These are phyloP conservation scores for Cheilosia pagana DNA, from an alignment of 2,888 invertebrate genomes.

Conservation along the genomic window DNA sequence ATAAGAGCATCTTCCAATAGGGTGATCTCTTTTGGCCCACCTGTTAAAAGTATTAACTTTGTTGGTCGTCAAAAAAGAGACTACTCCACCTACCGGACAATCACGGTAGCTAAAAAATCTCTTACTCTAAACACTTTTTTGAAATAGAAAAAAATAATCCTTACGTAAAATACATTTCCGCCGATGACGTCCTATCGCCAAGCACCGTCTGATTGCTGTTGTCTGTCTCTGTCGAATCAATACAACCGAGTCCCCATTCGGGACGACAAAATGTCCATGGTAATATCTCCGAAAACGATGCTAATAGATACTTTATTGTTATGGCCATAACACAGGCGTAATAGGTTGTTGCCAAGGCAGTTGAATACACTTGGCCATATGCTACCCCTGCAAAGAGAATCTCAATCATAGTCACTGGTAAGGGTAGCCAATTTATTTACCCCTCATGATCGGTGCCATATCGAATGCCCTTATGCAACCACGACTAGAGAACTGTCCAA, in stretches of 20 bases:
- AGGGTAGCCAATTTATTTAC: slow-evolving; percentile 81
- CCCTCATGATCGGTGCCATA: slow-evolving; percentile 88
- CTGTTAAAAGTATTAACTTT: no score
- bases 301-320: slow-evolving; percentile 86
- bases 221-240: slow-evolving; percentile 78
- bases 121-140: not conserved
- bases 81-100: no score
- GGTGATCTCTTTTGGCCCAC: no score
- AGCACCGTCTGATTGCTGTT: slow-evolving; percentile 66
- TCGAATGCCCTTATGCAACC: slow-evolving; percentile 88
- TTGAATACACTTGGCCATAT: slow-evolving; percentile 85
- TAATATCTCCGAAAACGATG: slow-evolving; percentile 85
- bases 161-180: slow-evolving; percentile 83
- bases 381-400: slow-evolving; percentile 84
- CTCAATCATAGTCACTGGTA: not conserved
- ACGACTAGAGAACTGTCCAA: slow-evolving; percentile 89
- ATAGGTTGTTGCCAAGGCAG: slow-evolving; percentile 86
- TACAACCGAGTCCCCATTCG: slow-evolving; percentile 84
- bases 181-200: slow-evolving; percentile 79
- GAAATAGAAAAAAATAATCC: slow-evolving; percentile 45
- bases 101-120: not conserved
- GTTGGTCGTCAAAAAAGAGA: no score
- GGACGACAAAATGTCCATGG: slow-evolving; percentile 87
- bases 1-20: no score
- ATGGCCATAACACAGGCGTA: slow-evolving; percentile 88